Evolutionary conservation across 2,113 vertebrate genomes (phyloP), one percentile per base, ranked within the genome.

Genomic region (Eublepharis macularius): DNA sequence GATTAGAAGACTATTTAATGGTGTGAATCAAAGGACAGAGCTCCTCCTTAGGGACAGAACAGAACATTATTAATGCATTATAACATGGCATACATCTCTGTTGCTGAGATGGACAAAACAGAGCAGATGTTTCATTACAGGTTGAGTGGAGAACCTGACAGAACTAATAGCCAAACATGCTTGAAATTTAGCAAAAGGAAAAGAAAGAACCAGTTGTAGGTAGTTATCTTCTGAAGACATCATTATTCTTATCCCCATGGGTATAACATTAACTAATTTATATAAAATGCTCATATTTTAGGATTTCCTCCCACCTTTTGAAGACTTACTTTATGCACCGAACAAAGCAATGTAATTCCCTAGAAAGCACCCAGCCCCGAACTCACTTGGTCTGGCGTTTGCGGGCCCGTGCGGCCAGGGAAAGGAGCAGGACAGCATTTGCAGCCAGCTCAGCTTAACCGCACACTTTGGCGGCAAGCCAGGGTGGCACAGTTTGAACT

Each of bases 61-160:
- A 90, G 84, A 92, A 66, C 1, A 41, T 92, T 93, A 90, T 94
- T 91, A 94, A 95, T 92, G 94, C 68, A 84, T 91, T 72, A 43
- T 83, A 92, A 34, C 75, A 92, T 87, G 77, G 73, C 85, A 93
- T 91, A 94, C 39, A 91, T 94, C 91, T 96, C 93, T 93, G 87
- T 95, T 92, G 94, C 84, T 79, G 89, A 81, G 93, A 32, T 92
- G 86, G 91, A 90, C 87, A 94, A 94, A 95, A 91, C 91, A 79
- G 85, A 92, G 89, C 92, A 94, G 92, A 94, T 94, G 91, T 95
- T 95, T 95, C 77, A 93, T 88, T 94, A 94, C 65, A 90, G 88
- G 82, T 80, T 86, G 82, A 91, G 87, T 92, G 93, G 75, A 83
- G 63, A 82, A 91, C 91, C 89, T 89, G 81, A 90, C 89, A 93